Evolutionary conservation across 30 jellyfish, hydroid and myxozoan genomes (phyloP), one percentile per base, ranked within the genome.

Genomic region (Chrysaora quinquecirrha): DNA sequence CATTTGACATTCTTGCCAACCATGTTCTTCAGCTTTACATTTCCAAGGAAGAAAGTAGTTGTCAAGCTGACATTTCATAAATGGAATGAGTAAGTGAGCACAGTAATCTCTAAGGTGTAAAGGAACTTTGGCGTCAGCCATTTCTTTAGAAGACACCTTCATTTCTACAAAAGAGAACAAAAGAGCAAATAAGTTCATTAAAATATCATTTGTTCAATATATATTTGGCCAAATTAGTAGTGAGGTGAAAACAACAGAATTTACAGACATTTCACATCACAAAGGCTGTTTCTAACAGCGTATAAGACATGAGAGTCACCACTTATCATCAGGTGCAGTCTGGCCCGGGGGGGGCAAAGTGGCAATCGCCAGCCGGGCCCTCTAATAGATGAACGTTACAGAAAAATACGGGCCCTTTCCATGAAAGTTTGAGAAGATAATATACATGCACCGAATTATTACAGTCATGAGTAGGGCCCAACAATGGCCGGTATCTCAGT

Each of bases 1-100:
- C 80, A 90, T 47, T 63, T 90, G 96, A 47, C 97, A 90, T 65
- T 90, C 96, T 30, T 90, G 96, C 97, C 97, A 90, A 31, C 24
- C 72, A 35, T 90, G 96, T 35, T 83, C 90, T 38, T 83, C 97
- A 22, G 83, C 90, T 46, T 83, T 84, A 62, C 97, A 90, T 23
- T 69, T 80, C 97, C 97, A 90, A 24, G 96, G 96, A 58, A 79
- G 43, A 50, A 65, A 58, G 28, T 60, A 65, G 27, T 87, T 78
- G 31, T 90, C 96, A 63, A 32, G 76, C 34, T 85, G 96, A 56
- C 97, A 84, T 22, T 77, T 79, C 83, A 77, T 85, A 33, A 90
- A 63, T 1, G 96, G 97, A 25, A 90, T 90, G 16, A 75, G 43
- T n/a, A 90, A 84, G 34, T 90, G 97, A 12, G 97, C 97, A 78